A percentile compares a stretch with the other conserved stretches of the same genome.
Evolutionary conservation across 2,888 invertebrate species (phyloP).

Genomic region (Seladonia tumulorum): DNA sequence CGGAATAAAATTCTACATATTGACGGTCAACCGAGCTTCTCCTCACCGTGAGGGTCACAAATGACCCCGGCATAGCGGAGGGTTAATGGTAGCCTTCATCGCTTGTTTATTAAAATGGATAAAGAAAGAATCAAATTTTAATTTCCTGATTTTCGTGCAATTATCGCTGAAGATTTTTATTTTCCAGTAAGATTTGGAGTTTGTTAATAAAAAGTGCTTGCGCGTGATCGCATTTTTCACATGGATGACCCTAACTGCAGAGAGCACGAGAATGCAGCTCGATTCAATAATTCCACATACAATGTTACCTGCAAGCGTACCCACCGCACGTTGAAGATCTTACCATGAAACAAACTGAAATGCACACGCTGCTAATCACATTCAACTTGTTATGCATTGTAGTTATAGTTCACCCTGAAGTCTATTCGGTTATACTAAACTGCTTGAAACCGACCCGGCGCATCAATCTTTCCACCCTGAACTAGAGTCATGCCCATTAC

Average conservation of each 20-base stretch:
- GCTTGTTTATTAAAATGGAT: too few species aligned
- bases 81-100: too few species aligned
- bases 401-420: conserved; percentile 1
- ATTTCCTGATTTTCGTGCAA: too few species aligned
- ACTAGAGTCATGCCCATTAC: neutral
- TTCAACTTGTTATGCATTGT: neutral
- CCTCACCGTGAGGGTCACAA: too few species aligned
- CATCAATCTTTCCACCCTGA: conserved; percentile 3
- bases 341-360: neutral
- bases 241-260: neutral
- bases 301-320: neutral
- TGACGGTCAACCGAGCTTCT: too few species aligned
- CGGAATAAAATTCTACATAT: too few species aligned
- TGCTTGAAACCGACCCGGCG: neutral
- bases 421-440: neutral
- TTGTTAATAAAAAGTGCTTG: neutral
- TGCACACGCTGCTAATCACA: neutral
- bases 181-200: neutral
- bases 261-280: neutral
- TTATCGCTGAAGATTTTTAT: neutral
- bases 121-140: too few species aligned
- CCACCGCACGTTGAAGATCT: neutral
- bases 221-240: neutral
- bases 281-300: neutral
- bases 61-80: too few species aligned